Percentiles rank a stretch among this genome's conserved stretches.
Conservation (phyloP, 2,888 invertebrate genomes). For the Agonopterix arenella region DNA sequence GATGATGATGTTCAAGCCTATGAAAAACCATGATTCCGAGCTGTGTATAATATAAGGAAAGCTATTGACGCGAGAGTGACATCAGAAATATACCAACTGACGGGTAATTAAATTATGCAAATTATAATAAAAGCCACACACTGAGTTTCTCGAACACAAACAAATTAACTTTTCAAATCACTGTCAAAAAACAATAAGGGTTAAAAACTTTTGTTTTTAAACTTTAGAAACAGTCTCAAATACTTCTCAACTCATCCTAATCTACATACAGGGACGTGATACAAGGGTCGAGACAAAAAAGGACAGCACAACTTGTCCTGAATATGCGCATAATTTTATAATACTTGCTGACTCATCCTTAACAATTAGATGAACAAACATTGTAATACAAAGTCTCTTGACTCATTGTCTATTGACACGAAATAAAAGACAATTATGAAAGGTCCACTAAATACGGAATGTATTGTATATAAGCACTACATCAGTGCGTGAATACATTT, state of each 20-base stretch:
- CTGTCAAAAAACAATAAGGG: slow-evolving; percentile 3
- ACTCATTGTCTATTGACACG: slow-evolving; percentile 16
- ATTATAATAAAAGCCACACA: neutral
- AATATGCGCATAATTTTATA: slow-evolving; percentile 54
- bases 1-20: no score
- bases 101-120: no score
- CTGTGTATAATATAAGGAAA: no score
- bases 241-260: slow-evolving; percentile 20
- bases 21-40: no score
- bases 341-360: slow-evolving; percentile 46
- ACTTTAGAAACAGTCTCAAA: slow-evolving; percentile 4
- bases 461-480: no score
- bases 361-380: slow-evolving; percentile 54
- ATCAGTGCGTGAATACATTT: no score
- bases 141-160: neutral
- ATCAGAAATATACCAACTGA: no score
- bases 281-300: slow-evolving; percentile 16
- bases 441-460: no score
- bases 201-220: slow-evolving; percentile 6
- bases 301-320: slow-evolving; percentile 13
- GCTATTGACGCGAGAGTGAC: no score
- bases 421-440: no score
- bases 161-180: neutral
- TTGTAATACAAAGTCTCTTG: slow-evolving; percentile 10
- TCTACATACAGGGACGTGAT: slow-evolving; percentile 14